Percentiles rank a stretch among this genome's conserved stretches.
phyloP scores from a whole-genome alignment of 2,888 invertebrate species.

The Aspidiotus destructor region DNA sequence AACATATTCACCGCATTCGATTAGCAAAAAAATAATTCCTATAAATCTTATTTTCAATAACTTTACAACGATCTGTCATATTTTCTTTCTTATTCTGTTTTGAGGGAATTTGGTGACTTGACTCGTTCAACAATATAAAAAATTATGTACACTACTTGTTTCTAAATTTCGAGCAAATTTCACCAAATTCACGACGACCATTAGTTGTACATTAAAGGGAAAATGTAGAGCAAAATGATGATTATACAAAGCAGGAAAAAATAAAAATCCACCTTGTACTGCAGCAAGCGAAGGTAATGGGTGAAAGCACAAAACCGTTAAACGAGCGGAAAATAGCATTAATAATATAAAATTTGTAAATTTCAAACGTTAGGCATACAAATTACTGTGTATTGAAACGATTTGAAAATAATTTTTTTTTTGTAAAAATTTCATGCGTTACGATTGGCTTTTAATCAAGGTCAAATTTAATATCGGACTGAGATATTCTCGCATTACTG shows the following conservation, averaged over 20 bases:
- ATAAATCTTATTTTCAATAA: neutral
- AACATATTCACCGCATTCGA: slow-evolving; percentile 14
- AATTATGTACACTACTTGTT: neutral
- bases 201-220: neutral
- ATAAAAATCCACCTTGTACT: slow-evolving; percentile 26
- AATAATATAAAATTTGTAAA: slow-evolving; percentile 12
- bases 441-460: slow-evolving; percentile 21
- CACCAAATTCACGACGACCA: neutral
- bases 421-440: slow-evolving; percentile 14
- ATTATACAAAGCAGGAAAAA: slow-evolving; percentile 25
- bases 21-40: slow-evolving; percentile 2
- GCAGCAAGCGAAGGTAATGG: slow-evolving; percentile 19
- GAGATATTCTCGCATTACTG: slow-evolving; percentile 8
- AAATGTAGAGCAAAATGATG: slow-evolving; percentile 23
- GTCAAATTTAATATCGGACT: slow-evolving; percentile 19
- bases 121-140: neutral
- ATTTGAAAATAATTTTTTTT: slow-evolving; percentile 7
- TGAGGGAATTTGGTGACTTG: no score
- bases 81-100: neutral
- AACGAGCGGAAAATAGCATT: slow-evolving; percentile 20
- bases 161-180: neutral
- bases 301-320: slow-evolving; percentile 17
- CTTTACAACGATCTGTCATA: neutral
- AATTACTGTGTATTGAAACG: slow-evolving; percentile 8
- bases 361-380: slow-evolving; percentile 13